Conservation (phyloP, 1,140 invertebrate genomes). For the Orius insidiosus region DNA sequence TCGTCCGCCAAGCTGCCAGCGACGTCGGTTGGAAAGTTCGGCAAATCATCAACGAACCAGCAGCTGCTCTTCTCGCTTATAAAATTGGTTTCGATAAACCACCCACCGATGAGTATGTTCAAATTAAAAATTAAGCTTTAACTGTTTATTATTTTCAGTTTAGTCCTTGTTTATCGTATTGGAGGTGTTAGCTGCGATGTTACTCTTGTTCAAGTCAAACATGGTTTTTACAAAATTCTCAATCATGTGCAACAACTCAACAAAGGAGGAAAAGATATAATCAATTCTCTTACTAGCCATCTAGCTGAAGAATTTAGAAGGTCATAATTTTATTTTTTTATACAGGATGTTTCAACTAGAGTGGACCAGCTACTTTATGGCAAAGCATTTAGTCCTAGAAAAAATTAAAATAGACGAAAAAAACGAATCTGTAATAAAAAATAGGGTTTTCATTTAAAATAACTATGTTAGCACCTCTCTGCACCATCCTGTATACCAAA, state of each 20-base stretch:
- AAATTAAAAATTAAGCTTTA: neutral
- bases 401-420: too few relatives aligned
- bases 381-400: too few relatives aligned
- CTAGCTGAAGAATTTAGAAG: constrained; percentile 46
- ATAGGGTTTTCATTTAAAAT: too few relatives aligned
- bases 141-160: constrained; percentile 22
- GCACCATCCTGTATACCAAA: too few relatives aligned
- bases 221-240: constrained; percentile 42
- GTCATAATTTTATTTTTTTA: constrained; percentile 22
- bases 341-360: too few relatives aligned
- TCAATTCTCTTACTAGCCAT: constrained; percentile 42
- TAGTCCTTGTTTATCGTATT: constrained; percentile 44
- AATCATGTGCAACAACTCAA: constrained; percentile 36
- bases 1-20: constrained; percentile 40
- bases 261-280: constrained; percentile 46
- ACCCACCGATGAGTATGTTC: constrained; percentile 16
- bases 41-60: constrained; percentile 46
- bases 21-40: constrained; percentile 51
- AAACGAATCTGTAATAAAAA: too few relatives aligned
- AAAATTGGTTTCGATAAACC: constrained; percentile 33
- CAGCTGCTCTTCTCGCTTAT: constrained; percentile 44
- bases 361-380: too few relatives aligned
- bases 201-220: constrained; percentile 38
- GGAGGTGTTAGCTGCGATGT: constrained; percentile 51
- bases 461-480: too few relatives aligned